Evolutionary conservation across 2,113 vertebrate species (phyloP).

Genomic region (mouse (Mus musculus)): GRCm39 chr6:94355501-94356000

Average conservation of each 20-base stretch:
- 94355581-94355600: neutral
- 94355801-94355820: neutral
- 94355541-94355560: neutral
- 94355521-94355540: neutral
- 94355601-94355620: neutral
- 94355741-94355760: neutral
- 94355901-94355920: neutral
- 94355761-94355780: neutral
- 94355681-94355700: neutral
- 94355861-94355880: neutral
- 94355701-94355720: neutral
- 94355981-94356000: neutral
- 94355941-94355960: neutral
- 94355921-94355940: neutral
- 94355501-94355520: neutral
- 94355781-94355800: neutral
- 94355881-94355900: neutral
- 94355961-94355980: neutral
- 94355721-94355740: neutral
- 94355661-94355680: neutral
- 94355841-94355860: neutral
- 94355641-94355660: neutral
- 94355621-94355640: neutral
- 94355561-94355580: neutral
- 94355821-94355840: neutral